phyloP scores from a whole-genome alignment of 2,888 invertebrate genomes.

The Heterodera filipjevi region DNA sequence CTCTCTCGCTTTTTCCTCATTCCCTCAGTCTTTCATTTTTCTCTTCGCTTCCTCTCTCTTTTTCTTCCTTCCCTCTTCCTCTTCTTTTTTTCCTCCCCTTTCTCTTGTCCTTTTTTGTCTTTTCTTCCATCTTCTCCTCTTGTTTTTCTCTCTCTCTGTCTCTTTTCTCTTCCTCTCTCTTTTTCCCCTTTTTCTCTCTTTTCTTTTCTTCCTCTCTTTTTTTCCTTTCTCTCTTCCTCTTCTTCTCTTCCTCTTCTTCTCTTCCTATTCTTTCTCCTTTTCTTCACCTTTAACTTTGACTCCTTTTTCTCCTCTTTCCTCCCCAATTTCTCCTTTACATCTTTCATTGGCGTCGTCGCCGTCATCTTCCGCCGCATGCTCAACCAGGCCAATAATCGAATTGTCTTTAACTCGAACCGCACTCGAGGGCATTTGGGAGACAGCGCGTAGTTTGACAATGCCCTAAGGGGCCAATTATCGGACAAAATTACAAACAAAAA shows the following conservation, averaged over 20 bases:
- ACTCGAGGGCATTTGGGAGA: background rate
- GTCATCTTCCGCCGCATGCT: background rate
- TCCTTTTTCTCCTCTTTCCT: background rate
- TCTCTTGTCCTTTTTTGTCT: background rate
- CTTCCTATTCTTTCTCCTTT: background rate
- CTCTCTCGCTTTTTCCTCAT: too few relatives aligned
- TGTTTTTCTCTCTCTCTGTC: background rate
- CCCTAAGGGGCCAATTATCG: slow-evolving; percentile 25
- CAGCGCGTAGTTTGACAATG: slow-evolving; percentile 21
- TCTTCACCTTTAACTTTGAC: background rate
- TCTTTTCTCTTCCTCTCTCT: background rate
- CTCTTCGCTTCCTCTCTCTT: background rate
- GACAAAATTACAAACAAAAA: slow-evolving; percentile 1
- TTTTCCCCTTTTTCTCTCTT: background rate
- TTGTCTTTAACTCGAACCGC: slow-evolving; percentile 15
- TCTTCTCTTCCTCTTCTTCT: background rate
- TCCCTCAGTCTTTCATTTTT: too few relatives aligned
- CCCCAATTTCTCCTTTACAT: background rate
- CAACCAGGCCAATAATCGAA: slow-evolving; percentile 23
- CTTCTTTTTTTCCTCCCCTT: background rate
- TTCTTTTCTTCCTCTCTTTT: background rate
- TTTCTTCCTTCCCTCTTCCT: background rate
- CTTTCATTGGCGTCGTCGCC: background rate
- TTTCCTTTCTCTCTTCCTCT: background rate
- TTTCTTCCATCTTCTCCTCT: background rate